Evolutionary conservation across 2,113 vertebrate species (phyloP).

Genomic region (Rhombomys opimus): DNA sequence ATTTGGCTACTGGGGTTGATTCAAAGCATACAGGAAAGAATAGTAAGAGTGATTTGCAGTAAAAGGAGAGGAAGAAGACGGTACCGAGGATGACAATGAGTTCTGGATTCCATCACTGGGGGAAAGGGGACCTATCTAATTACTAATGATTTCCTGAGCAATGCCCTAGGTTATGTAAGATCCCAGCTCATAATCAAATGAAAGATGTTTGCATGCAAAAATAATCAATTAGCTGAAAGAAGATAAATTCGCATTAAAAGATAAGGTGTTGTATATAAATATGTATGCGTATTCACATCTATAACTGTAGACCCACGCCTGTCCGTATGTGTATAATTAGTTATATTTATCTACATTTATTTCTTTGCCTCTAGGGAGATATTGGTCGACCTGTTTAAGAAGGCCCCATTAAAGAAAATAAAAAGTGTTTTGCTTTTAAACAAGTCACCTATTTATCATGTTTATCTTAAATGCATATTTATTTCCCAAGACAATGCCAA

Average conservation of each 20-base stretch:
- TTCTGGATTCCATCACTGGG: background rate
- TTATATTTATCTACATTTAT: constrained; percentile 40
- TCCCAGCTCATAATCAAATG: background rate
- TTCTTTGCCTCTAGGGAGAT: constrained; percentile 58
- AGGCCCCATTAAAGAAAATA: constrained; percentile 54
- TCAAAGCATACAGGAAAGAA: background rate
- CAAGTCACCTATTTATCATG: constrained; percentile 41
- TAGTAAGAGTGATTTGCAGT: background rate
- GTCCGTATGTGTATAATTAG: background rate
- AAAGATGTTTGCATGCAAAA: background rate
- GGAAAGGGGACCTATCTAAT: background rate
- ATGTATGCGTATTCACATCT: background rate
- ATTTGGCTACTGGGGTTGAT: background rate
- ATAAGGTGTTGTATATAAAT: background rate
- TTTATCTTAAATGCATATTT: constrained; percentile 51
- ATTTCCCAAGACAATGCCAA: constrained; percentile 32
- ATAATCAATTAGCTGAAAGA: constrained; percentile 16
- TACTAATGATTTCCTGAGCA: background rate
- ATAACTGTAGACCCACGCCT: constrained; percentile 14
- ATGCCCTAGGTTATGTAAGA: background rate
- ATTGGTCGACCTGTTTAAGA: constrained; percentile 70
- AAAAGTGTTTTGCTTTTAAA: constrained; percentile 65
- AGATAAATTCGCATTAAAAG: background rate
- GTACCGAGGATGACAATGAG: background rate
- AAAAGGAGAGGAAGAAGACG: background rate